Evolutionary conservation across 2,113 vertebrate species (phyloP).

Genomic region (Kryptolebias marmoratus): DNA sequence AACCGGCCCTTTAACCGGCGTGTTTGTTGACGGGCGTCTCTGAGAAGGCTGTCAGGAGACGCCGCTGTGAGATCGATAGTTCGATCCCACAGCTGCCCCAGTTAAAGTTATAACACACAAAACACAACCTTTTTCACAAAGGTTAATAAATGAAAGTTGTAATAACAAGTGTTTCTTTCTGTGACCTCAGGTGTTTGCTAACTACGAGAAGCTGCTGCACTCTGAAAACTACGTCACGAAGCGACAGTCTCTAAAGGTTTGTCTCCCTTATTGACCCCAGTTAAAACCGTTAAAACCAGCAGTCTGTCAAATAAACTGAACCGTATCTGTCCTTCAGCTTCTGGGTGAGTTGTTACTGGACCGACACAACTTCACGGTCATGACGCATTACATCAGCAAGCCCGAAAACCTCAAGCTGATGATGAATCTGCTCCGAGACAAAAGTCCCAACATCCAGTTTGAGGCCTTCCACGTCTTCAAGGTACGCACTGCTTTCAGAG

Average conservation of each 20-base stretch:
- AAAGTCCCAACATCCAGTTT: constrained; percentile 97
- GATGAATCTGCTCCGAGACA: constrained; percentile 96
- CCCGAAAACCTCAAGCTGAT: constrained; percentile 96
- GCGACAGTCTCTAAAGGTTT: constrained; percentile 96
- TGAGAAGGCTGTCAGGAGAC: neutral
- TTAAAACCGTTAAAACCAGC: too few species aligned
- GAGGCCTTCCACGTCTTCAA: constrained; percentile 98
- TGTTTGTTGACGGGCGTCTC: neutral
- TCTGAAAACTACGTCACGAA: constrained; percentile 99
- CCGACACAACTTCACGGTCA: constrained; percentile 93
- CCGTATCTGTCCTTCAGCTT: constrained; percentile 78
- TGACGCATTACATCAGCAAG: constrained; percentile 97
- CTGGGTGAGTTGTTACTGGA: constrained; percentile 93
- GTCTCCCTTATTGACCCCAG: constrained; percentile 3
- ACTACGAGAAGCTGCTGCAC: constrained; percentile 96
- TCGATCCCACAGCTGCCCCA: too few species aligned
- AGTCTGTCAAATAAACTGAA: neutral
- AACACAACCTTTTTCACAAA: too few species aligned
- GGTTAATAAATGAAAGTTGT: neutral
- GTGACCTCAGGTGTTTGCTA: constrained; percentile 88
- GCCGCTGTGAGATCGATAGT: neutral
- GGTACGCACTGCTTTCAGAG: constrained; percentile 71
- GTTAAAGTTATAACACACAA: too few species aligned
- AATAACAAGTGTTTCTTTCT: neutral
- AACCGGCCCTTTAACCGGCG: neutral